Percentiles rank a stretch among this genome's conserved stretches.
Evolutionary conservation across 2,113 vertebrate genomes (phyloP).

Genomic region (Leptobrachium ailaonicum): DNA sequence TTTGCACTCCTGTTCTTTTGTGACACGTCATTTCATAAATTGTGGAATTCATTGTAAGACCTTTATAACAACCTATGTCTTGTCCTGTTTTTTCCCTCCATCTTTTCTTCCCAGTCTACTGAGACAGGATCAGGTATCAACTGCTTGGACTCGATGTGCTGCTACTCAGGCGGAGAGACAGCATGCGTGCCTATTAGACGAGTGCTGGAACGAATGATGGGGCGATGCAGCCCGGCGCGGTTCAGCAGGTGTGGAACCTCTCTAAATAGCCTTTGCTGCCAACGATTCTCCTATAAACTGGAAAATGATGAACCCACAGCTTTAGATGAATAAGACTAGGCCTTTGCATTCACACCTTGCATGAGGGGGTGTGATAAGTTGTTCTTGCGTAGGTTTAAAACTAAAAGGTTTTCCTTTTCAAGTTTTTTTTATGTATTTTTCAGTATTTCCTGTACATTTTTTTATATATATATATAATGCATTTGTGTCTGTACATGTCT

Average conservation of each 20-base stretch:
- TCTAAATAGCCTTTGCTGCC: conserved; percentile 78
- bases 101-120: conserved; percentile 69
- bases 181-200: conserved; percentile 82
- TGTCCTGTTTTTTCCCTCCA: conserved; percentile 13
- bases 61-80: not conserved
- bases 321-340: conserved; percentile 60
- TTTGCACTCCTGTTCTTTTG: not conserved
- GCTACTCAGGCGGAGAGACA: conserved; percentile 88
- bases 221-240: conserved; percentile 74
- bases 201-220: conserved; percentile 87
- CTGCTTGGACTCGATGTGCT: conserved; percentile 98
- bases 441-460: conserved; percentile 52
- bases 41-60: not conserved
- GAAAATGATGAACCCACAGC: conserved; percentile 67
- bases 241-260: conserved; percentile 82
- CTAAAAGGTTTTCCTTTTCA: conserved; percentile 35
- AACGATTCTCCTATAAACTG: conserved; percentile 71
- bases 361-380: conserved; percentile 25
- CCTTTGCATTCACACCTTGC: conserved; percentile 46
- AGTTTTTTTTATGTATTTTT: conserved; percentile 51
- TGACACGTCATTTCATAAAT: not conserved
- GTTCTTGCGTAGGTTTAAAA: not conserved
- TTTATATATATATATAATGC: conserved; percentile 51
- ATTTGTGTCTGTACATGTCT: conserved; percentile 59
- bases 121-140: conserved; percentile 81